phyloP scores from a whole-genome alignment of 2,888 invertebrate genomes.

The Rhagonycha lutea region DNA sequence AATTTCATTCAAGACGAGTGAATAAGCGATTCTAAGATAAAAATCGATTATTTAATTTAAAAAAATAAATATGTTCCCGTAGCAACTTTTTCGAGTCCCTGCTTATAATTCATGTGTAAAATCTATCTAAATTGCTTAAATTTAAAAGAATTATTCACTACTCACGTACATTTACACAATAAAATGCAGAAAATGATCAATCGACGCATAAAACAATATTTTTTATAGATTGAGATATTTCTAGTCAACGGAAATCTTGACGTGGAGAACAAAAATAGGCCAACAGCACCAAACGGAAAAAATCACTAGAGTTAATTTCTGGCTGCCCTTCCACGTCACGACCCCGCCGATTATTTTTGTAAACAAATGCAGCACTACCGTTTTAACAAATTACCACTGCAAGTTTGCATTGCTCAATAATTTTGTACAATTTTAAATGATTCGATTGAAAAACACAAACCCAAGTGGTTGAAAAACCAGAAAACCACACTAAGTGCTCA shows the following conservation, averaged over 20 bases:
- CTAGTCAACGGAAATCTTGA: not conserved
- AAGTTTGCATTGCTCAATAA: not conserved
- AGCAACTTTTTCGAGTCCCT: not conserved
- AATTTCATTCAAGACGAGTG: not conserved
- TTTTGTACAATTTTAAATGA: not conserved
- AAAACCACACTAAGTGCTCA: conserved; percentile 2
- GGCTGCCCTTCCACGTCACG: not conserved
- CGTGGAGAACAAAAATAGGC: not conserved
- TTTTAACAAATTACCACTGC: not conserved
- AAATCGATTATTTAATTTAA: not conserved
- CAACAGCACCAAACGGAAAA: not conserved
- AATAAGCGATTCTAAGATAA: not conserved
- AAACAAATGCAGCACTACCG: not conserved
- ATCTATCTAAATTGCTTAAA: not conserved
- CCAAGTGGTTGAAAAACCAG: not conserved
- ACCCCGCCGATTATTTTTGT: not conserved
- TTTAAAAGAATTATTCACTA: not conserved
- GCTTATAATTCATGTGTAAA: not conserved
- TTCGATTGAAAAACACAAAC: not conserved
- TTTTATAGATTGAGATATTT: not conserved
- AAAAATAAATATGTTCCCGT: not conserved
- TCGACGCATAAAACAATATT: not conserved
- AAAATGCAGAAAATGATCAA: not conserved
- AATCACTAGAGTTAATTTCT: not conserved
- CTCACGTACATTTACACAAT: not conserved